A percentile compares a stretch with the other conserved stretches of the same genome.
phyloP scores from a whole-genome alignment of 1,140 invertebrate genomes.

The Heliconius nattereri region DNA sequence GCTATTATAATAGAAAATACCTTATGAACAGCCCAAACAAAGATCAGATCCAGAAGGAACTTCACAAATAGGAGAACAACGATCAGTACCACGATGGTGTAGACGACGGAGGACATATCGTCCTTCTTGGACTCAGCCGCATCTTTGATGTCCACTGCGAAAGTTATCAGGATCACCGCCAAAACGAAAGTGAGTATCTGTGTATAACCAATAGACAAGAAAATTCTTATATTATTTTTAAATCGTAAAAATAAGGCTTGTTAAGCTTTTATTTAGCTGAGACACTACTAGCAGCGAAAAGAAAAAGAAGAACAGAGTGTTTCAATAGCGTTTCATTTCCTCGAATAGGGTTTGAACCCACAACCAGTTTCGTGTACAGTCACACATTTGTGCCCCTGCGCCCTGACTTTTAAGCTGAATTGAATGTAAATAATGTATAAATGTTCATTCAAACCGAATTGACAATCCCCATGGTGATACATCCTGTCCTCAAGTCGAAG shows the following conservation, averaged over 20 bases:
- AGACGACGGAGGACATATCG: conserved; percentile 65
- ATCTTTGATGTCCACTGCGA: conserved; percentile 64
- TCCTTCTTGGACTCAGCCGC: conserved; percentile 52
- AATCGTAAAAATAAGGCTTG: too few relatives aligned
- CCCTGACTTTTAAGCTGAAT: too few relatives aligned
- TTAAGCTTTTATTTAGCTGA: too few relatives aligned
- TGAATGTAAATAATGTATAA: conserved; percentile 7
- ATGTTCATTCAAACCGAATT: conserved; percentile 60
- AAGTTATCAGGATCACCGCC: conserved; percentile 65
- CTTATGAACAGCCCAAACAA: conserved; percentile 71
- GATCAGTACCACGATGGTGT: conserved; percentile 66
- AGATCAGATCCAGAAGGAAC: conserved; percentile 64
- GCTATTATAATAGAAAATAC: conserved; percentile 39
- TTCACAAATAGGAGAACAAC: conserved; percentile 64
- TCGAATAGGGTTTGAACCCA: too few relatives aligned
- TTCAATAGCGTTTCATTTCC: too few relatives aligned
- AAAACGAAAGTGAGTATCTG: conserved; percentile 69
- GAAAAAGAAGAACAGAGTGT: too few relatives aligned
- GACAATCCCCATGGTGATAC: conserved; percentile 65
- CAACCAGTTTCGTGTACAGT: too few relatives aligned
- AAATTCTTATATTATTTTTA: too few relatives aligned
- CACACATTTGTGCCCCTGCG: too few relatives aligned
- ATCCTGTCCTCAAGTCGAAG: conserved; percentile 65
- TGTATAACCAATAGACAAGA: conserved; percentile 6
- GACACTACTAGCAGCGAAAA: too few relatives aligned